phyloP scores from a whole-genome alignment of 2,797 vertebrate genomes.

The Silurus aristotelis region DNA sequence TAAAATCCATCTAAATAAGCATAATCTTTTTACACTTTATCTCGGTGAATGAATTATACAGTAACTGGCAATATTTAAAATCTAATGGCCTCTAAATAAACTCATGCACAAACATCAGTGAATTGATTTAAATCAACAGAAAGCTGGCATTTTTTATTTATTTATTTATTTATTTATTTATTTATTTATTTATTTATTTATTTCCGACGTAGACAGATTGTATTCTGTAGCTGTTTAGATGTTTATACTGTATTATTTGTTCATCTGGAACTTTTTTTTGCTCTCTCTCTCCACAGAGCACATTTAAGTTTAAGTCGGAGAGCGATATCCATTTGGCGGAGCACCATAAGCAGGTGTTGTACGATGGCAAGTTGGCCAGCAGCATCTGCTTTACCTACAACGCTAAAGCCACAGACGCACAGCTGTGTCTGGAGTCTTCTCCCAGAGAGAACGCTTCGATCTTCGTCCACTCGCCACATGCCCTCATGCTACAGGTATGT shows the following conservation, averaged over 20 bases:
- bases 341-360: slow-evolving; percentile 91
- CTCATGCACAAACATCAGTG: no score
- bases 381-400: slow-evolving; percentile 94
- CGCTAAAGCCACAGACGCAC: slow-evolving; percentile 92
- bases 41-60: no score
- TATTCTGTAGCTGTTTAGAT: not conserved
- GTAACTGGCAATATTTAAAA: no score
- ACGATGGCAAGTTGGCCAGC: slow-evolving; percentile 88
- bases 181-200: not conserved
- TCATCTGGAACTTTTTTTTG: not conserved
- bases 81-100: no score
- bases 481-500: slow-evolving; percentile 94
- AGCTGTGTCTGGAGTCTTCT: slow-evolving; percentile 94
- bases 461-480: slow-evolving; percentile 95
- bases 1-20: no score
- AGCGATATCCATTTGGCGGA: slow-evolving; percentile 92
- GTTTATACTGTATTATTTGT: not conserved
- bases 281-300: slow-evolving; percentile 76
- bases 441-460: slow-evolving; percentile 92
- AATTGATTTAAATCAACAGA: not conserved
- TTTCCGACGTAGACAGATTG: slow-evolving; percentile 15
- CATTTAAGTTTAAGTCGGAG: slow-evolving; percentile 96
- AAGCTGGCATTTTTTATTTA: slow-evolving; percentile 14
- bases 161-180: not conserved
- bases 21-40: no score